phyloP scores from a whole-genome alignment of 2,888 invertebrate genomes.

The Caenorhabditis sp. region DNA sequence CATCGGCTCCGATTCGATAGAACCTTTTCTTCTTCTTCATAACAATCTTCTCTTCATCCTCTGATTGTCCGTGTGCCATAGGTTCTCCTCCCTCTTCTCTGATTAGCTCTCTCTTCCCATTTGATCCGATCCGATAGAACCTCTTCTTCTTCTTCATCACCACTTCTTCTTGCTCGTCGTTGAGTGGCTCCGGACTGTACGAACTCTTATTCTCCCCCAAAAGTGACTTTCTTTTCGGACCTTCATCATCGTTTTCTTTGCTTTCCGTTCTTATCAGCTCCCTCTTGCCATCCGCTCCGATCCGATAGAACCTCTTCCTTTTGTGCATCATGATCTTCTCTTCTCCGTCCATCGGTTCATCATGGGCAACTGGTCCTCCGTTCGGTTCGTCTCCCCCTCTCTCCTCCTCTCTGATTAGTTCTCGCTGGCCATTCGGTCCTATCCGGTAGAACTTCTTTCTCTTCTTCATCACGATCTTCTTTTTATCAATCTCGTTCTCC shows the following conservation, averaged over 20 bases:
- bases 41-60: slow-evolving; percentile 1
- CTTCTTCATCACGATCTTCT: not conserved
- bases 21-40: slow-evolving; percentile 16
- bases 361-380: not conserved
- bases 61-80: not conserved
- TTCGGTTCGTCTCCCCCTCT: not conserved
- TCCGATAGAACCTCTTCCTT: slow-evolving; percentile 3
- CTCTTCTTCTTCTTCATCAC: slow-evolving; percentile 16
- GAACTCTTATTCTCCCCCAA: not conserved
- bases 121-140: slow-evolving; percentile 2
- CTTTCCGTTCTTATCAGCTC: not conserved
- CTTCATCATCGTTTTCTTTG: not conserved
- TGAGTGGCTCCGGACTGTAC: slow-evolving; percentile 4
- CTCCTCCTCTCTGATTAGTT: not conserved
- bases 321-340: slow-evolving; percentile 2
- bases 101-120: slow-evolving; percentile 4
- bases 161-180: slow-evolving; percentile 9
- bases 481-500: too few relatives aligned
- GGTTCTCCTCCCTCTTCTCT: not conserved
- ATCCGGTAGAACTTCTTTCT: slow-evolving; percentile 10
- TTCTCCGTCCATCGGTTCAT: not conserved
- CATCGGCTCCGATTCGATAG: slow-evolving; percentile 14
- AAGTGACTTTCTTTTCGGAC: slow-evolving; percentile 10
- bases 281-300: slow-evolving; percentile 19
- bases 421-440: slow-evolving; percentile 2